Conservation (phyloP, 2,113 vertebrate species). For the Lagenorhynchus albirostris region DNA sequence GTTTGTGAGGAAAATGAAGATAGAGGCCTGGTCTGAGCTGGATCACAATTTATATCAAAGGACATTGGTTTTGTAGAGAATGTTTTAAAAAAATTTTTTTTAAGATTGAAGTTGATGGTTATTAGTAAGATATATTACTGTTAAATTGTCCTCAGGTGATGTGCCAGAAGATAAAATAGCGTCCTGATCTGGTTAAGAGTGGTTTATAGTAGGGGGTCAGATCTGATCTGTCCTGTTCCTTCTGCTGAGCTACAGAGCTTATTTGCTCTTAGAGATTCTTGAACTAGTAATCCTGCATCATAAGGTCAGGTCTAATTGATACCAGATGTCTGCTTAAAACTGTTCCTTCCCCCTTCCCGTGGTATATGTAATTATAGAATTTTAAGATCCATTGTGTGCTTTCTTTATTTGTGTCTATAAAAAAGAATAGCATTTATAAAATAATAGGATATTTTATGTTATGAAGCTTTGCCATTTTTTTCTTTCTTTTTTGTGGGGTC, state of each 20-base stretch:
- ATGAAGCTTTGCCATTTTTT: background rate
- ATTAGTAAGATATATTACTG: background rate
- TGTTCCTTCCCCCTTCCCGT: background rate
- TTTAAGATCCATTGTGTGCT: background rate
- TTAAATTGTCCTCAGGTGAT: background rate
- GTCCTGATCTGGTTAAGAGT: background rate
- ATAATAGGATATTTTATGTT: background rate
- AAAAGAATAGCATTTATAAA: background rate
- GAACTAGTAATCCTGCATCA: background rate
- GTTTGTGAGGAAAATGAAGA: background rate
- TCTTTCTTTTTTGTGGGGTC: background rate
- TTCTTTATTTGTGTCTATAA: background rate
- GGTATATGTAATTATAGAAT: background rate
- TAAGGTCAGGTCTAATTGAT: background rate
- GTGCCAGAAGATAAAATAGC: background rate
- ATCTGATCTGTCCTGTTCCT: background rate
- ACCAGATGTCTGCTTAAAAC: background rate
- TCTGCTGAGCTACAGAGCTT: background rate
- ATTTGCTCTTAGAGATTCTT: background rate
- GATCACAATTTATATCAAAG: background rate
- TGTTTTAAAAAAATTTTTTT: background rate
- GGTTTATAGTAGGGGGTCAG: background rate
- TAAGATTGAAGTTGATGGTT: background rate
- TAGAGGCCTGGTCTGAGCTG: background rate
- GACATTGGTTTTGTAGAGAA: background rate